Conservation (phyloP, 2,113 vertebrate species). For the Apus apus region DNA sequence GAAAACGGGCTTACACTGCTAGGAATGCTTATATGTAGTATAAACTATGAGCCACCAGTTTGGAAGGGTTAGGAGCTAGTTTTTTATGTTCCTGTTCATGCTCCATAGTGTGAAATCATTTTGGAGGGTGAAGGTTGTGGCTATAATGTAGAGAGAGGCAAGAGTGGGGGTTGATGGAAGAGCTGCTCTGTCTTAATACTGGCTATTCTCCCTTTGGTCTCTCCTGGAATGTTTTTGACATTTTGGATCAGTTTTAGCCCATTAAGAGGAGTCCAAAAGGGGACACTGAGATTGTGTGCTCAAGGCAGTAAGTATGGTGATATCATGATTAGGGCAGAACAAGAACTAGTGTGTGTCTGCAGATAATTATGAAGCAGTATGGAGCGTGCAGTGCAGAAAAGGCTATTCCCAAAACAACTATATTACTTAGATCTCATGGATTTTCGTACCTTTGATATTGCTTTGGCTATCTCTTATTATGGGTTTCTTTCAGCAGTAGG, state of each 20-base stretch:
- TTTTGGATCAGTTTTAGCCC: slow-evolving; percentile 4
- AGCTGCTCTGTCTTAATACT: background rate
- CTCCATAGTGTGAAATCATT: background rate
- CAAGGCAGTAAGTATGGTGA: background rate
- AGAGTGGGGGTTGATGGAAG: background rate
- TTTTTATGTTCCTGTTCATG: background rate
- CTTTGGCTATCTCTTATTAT: slow-evolving; percentile 56
- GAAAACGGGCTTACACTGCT: background rate
- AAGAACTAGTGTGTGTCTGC: slow-evolving; percentile 25
- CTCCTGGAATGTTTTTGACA: background rate
- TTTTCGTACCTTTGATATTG: slow-evolving; percentile 59
- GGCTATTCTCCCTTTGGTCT: background rate
- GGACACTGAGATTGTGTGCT: background rate
- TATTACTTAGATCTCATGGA: background rate
- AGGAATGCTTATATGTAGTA: background rate
- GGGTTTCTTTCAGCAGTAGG: slow-evolving; percentile 14
- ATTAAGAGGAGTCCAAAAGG: background rate
- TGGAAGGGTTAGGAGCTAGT: background rate
- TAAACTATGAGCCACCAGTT: background rate
- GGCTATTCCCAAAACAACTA: slow-evolving; percentile 39
- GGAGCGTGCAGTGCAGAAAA: slow-evolving; percentile 11
- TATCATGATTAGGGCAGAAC: background rate
- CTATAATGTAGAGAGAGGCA: background rate
- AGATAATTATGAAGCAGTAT: background rate
- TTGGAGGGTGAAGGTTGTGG: no score